These are phyloP conservation scores for Dasyprocta punctata DNA, from an alignment of 2,113 vertebrate genomes.

Conservation along the genomic window DNA sequence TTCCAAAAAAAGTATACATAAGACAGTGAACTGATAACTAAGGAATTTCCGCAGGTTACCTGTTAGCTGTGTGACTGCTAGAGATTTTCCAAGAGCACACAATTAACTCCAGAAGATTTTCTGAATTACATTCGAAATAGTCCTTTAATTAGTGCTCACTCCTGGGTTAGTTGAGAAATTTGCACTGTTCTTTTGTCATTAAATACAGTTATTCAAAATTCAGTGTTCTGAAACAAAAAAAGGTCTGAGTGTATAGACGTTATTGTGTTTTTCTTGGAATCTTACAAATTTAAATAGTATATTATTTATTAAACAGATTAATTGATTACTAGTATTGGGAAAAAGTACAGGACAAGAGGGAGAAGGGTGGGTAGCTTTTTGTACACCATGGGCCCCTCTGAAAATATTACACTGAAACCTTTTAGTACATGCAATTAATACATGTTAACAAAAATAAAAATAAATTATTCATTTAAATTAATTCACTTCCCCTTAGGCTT, in stretches of 20 bases:
- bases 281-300: not conserved
- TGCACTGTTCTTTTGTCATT: not conserved
- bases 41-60: constrained; percentile 7
- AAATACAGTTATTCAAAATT: constrained; percentile 21
- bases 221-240: not conserved
- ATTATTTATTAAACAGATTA: not conserved
- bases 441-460: not conserved
- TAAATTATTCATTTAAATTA: not conserved
- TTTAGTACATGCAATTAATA: not conserved
- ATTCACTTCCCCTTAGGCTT: not conserved
- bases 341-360: not conserved
- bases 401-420: not conserved
- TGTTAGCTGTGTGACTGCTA: not conserved
- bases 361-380: not conserved
- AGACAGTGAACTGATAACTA: constrained; percentile 42
- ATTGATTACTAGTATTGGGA: not conserved
- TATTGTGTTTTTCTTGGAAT: not conserved
- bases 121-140: not conserved
- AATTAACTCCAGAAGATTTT: not conserved
- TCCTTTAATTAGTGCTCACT: not conserved
- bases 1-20: constrained; percentile 49
- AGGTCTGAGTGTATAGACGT: not conserved
- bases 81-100: constrained; percentile 25
- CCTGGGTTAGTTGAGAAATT: not conserved
- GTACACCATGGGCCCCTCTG: not conserved